Base-by-base conservation (phyloP, 1,140 invertebrate genomes). In the Hestina assimilis region DNA sequence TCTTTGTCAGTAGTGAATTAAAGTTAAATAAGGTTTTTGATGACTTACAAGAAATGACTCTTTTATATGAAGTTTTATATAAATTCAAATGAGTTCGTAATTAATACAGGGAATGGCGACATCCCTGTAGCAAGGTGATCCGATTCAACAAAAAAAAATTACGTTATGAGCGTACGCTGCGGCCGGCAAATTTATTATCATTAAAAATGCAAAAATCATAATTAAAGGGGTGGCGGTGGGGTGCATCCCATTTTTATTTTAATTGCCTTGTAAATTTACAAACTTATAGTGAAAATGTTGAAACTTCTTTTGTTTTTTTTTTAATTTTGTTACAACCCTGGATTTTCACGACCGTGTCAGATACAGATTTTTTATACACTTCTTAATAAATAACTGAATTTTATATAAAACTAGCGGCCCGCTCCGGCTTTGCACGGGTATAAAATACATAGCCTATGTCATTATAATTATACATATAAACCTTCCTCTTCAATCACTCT, bases 251-350 rank as follows among this genome's bases (percentile, higher is more conserved):
- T 83, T 86, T 83, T 83, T 86, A 86, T 77, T 83, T 83, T 82
- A 83, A 83, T 83, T 82, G 79, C 77, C 80, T 81, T 83, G 83
- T 86, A 86, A 83, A 86, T 83, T 83, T 73, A 73, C 69, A 79
- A 83, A 86, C 75, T 79, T 86, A 75, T 83, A 82, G 77, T 76
- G 69, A 69, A 75, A 80, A 75, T 67, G 69, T 63, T 61, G 69
- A 53, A 50, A 43, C 29, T 59, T 58, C 29, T 46, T 52, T 41
- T 58, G 28, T 42, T 41, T 21, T 29, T 52, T 46, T 47, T 24
- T 31, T 42, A 48, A 42, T 52, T 58, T 59, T 43, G 46, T 19
- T 17, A 31, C n/a, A n/a, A 15, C 15, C 19, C 23, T 41, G 23
- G 21, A 9, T 11, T 15, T 23, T 20, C 26, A 9, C 6, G 20